These are phyloP conservation scores for Drosophila phalerata DNA, from an alignment of 2,888 invertebrate genomes.

Conservation along the genomic window DNA sequence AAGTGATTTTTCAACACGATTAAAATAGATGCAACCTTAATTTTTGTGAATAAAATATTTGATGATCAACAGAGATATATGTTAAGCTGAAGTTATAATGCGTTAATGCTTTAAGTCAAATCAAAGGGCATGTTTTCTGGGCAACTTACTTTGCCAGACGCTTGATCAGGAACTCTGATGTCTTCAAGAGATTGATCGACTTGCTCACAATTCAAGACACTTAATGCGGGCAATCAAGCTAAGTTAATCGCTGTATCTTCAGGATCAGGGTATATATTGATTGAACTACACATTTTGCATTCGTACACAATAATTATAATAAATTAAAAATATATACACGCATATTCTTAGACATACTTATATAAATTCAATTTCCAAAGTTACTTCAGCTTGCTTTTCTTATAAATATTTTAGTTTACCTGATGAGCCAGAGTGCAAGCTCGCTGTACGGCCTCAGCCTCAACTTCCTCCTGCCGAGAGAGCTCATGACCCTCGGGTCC, in stretches of 20 bases:
- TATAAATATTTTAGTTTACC: conserved; percentile 86
- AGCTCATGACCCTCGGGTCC: conserved; percentile 98
- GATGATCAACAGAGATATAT: conserved; percentile 5
- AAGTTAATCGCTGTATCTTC: conserved; percentile 1
- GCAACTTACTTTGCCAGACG: conserved; percentile 93
- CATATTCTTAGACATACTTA: not conserved
- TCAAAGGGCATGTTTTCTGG: conserved; percentile 28
- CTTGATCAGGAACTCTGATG: conserved; percentile 93
- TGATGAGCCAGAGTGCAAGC: conserved; percentile 97
- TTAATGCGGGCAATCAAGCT: conserved; percentile 1
- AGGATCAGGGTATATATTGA: not conserved
- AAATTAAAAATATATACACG: not conserved
- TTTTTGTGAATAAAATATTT: not conserved
- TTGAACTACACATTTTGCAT: not conserved
- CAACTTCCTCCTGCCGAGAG: conserved; percentile 98
- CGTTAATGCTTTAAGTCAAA: conserved; percentile 9
- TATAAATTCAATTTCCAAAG: not conserved
- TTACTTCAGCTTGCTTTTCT: not conserved
- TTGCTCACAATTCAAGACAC: conserved; percentile 86
- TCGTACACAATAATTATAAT: not conserved
- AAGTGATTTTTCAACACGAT: not conserved
- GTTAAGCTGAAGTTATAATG: conserved; percentile 11
- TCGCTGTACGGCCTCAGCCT: conserved; percentile 97
- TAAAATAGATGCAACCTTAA: not conserved
- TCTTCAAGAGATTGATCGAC: conserved; percentile 88